phyloP scores from a whole-genome alignment of 2,888 invertebrate species.

The Eristalinus sepulchralis region DNA sequence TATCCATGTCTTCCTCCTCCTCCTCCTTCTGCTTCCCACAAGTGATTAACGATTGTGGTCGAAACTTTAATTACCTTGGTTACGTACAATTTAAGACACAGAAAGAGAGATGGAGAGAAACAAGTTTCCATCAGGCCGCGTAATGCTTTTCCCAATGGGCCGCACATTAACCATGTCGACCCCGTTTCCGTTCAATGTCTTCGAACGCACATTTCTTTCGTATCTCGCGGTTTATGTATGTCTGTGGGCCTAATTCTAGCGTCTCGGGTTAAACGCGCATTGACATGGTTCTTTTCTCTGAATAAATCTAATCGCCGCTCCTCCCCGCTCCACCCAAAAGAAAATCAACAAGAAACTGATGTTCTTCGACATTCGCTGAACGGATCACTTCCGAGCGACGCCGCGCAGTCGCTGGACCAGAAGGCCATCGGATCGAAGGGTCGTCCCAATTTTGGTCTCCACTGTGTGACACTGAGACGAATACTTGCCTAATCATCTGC shows the following conservation, averaged over 20 bases:
- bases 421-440: conserved; percentile 8
- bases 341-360: neutral
- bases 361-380: neutral
- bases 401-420: neutral
- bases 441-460: conserved; percentile 15
- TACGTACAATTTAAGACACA: conserved; percentile 21
- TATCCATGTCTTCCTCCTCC: too few species aligned
- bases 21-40: neutral
- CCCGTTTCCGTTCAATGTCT: conserved; percentile 51
- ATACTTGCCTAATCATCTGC: neutral
- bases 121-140: conserved; percentile 4
- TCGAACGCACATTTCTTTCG: conserved; percentile 22
- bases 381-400: conserved; percentile 1
- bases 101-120: neutral
- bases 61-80: conserved; percentile 36
- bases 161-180: conserved; percentile 50
- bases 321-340: neutral
- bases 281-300: conserved; percentile 41
- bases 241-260: conserved; percentile 35
- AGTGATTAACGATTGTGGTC: conserved; percentile 10
- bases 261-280: conserved; percentile 48
- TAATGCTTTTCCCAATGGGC: conserved; percentile 51
- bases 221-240: neutral
- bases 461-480: conserved; percentile 12
- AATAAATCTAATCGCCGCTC: conserved; percentile 12